Percentiles rank a stretch among this genome's conserved stretches.
phyloP scores from a whole-genome alignment of 1,140 invertebrate genomes.

The Heliothis subflexa region DNA sequence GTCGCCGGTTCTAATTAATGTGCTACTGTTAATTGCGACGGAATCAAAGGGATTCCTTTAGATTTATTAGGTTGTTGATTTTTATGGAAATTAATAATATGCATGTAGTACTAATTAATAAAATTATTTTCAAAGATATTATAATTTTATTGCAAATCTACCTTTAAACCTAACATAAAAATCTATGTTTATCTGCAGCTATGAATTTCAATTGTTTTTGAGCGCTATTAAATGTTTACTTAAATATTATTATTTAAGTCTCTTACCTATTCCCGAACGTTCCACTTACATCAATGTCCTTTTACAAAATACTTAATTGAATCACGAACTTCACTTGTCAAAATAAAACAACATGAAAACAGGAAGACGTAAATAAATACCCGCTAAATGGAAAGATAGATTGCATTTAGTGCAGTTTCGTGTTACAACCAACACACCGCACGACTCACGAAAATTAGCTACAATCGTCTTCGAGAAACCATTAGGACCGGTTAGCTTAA shows the following conservation, averaged over 20 bases:
- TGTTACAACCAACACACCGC: constrained; percentile 42
- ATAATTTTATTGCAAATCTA: too few species aligned
- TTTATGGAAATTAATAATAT: neutral
- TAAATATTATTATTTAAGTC: too few species aligned
- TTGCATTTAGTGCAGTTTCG: constrained; percentile 42
- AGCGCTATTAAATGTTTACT: too few species aligned
- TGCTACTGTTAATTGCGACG: constrained; percentile 7
- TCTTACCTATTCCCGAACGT: too few species aligned
- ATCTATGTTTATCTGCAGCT: too few species aligned
- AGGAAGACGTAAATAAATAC: constrained; percentile 48
- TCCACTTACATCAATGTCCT: too few species aligned
- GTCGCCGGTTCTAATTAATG: constrained; percentile 33
- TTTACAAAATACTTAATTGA: neutral
- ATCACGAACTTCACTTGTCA: constrained; percentile 14
- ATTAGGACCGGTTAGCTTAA: constrained; percentile 22
- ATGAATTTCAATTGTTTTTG: too few species aligned
- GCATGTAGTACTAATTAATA: neutral
- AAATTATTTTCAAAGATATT: neutral
- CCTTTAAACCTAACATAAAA: too few species aligned
- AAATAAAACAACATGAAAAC: constrained; percentile 14
- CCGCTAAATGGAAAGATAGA: constrained; percentile 34
- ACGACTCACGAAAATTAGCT: constrained; percentile 38
- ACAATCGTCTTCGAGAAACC: neutral
- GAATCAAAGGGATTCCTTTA: constrained; percentile 18
- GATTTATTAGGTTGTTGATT: neutral